Conservation (phyloP, 2,888 invertebrate species). For the Eulithis prunata region DNA sequence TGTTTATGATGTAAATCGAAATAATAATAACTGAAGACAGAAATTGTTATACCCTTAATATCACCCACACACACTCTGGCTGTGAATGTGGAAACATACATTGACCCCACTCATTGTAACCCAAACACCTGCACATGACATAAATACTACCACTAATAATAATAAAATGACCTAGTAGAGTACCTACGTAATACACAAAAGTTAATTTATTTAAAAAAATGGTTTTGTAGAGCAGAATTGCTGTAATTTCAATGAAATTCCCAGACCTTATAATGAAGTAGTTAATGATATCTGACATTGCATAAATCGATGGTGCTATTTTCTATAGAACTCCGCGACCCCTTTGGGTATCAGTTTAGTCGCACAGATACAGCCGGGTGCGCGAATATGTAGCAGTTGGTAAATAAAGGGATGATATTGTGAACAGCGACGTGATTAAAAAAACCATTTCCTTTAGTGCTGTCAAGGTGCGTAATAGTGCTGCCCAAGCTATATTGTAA, state of each 20-base stretch:
- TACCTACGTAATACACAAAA: too few relatives aligned
- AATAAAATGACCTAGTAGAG: too few relatives aligned
- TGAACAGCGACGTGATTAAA: constrained; percentile 78
- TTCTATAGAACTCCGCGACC: constrained; percentile 52
- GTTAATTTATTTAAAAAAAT: not conserved
- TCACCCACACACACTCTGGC: too few relatives aligned
- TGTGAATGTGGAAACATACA: too few relatives aligned
- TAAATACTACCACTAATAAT: too few relatives aligned
- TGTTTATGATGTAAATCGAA: too few relatives aligned
- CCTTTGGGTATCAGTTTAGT: constrained; percentile 59
- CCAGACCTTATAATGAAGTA: constrained; percentile 50
- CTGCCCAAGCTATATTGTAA: constrained; percentile 42
- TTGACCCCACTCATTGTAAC: too few relatives aligned
- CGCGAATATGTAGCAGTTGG: constrained; percentile 77
- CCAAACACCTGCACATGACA: too few relatives aligned
- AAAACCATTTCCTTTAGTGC: constrained; percentile 78
- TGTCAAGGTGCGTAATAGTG: constrained; percentile 80
- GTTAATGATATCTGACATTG: constrained; percentile 54
- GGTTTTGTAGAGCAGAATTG: constrained; percentile 5
- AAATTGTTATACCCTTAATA: too few relatives aligned
- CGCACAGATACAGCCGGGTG: constrained; percentile 70
- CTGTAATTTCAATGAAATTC: constrained; percentile 42
- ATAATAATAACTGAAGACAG: too few relatives aligned
- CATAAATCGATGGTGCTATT: constrained; percentile 53
- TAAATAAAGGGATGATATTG: constrained; percentile 84